Evolutionary conservation across 1,140 invertebrate genomes (phyloP).

Genomic region (Apis dorsata): DNA sequence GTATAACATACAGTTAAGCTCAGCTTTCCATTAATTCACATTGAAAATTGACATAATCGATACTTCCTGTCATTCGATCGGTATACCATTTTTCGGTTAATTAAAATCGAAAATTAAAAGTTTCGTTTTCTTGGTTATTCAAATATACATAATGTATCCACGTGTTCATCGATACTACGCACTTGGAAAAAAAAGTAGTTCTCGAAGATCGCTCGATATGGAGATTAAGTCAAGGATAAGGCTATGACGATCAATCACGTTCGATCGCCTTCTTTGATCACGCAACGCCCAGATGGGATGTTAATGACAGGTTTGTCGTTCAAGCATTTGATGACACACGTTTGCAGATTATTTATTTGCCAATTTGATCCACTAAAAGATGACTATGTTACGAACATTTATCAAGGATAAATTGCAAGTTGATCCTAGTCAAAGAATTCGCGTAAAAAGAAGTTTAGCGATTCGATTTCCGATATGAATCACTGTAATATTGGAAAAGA

Average conservation of each 20-base stretch:
- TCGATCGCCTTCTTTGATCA: conserved; percentile 28
- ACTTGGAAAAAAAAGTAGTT: conserved; percentile 19
- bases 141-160: neutral
- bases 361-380: conserved; percentile 13
- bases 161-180: conserved; percentile 22
- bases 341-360: conserved; percentile 18
- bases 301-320: conserved; percentile 50
- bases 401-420: neutral
- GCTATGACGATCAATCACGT: conserved; percentile 48
- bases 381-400: neutral
- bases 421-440: neutral
- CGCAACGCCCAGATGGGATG: conserved; percentile 45
- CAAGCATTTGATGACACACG: conserved; percentile 41
- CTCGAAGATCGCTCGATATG: conserved; percentile 48
- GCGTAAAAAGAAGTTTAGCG: conserved; percentile 4
- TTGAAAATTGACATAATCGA: neutral
- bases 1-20: neutral
- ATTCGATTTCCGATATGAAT: conserved; percentile 9
- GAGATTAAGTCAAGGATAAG: conserved; percentile 57
- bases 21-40: neutral
- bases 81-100: neutral
- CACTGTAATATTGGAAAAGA: neutral
- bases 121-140: neutral
- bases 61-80: neutral
- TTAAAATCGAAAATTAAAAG: neutral